A percentile compares a stretch with the other conserved stretches of the same genome.
Conservation (phyloP, 2,113 vertebrate species). For the Micromys minutus region DNA sequence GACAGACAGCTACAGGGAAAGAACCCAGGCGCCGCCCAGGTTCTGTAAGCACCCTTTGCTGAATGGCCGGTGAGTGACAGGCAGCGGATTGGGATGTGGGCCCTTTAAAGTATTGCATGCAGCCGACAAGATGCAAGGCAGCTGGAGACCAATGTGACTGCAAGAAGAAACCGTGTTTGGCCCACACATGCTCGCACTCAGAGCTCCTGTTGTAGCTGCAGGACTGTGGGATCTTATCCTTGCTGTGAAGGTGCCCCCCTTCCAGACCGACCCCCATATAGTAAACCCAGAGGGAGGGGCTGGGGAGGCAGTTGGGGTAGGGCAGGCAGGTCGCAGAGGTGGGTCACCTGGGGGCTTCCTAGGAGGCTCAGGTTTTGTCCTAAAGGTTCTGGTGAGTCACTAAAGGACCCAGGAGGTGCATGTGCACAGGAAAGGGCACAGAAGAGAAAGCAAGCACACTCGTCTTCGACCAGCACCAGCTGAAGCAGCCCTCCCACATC, state of each 20-base stretch:
- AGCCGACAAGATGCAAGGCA: background rate
- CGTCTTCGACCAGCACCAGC: background rate
- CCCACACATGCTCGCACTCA: rapidly evolving
- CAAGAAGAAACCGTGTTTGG: background rate
- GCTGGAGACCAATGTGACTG: background rate
- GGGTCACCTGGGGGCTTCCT: background rate
- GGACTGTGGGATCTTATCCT: background rate
- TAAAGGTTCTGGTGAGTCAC: background rate
- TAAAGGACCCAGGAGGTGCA: background rate
- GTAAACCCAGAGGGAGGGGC: background rate
- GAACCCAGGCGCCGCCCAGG: background rate
- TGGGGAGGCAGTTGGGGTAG: background rate
- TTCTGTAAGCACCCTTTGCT: background rate
- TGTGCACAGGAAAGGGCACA: background rate
- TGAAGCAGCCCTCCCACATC: background rate
- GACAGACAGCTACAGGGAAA: background rate
- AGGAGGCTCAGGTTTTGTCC: background rate
- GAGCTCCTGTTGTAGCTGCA: background rate
- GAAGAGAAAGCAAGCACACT: background rate
- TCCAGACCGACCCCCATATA: background rate
- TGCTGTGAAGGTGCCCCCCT: too few species aligned
- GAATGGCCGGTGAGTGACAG: background rate
- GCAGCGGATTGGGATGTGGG: background rate
- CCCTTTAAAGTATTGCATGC: background rate
- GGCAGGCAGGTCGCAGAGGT: background rate